Conservation (phyloP, 2,888 invertebrate species). For the Vesta saturnalis region DNA sequence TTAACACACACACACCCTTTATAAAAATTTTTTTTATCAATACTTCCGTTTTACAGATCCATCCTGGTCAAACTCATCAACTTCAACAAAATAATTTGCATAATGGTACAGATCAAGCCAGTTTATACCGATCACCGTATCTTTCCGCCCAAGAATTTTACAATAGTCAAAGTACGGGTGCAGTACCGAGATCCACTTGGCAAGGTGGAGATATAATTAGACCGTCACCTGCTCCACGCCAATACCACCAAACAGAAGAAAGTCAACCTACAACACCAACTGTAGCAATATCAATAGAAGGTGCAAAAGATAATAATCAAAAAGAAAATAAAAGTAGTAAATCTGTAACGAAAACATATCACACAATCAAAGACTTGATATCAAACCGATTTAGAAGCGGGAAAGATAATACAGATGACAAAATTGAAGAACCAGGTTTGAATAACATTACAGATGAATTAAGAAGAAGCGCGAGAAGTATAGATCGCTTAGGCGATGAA, state of each 20-base stretch:
- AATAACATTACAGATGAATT: conserved; percentile 72
- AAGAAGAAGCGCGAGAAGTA: conserved; percentile 50
- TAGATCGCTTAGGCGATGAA: conserved; percentile 58
- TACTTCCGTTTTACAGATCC: conserved; percentile 48
- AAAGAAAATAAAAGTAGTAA: conserved; percentile 68
- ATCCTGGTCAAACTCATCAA: conserved; percentile 61
- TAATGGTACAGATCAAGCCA: conserved; percentile 62
- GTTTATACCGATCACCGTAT: conserved; percentile 66
- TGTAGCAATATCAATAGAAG: conserved; percentile 70
- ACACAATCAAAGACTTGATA: conserved; percentile 85
- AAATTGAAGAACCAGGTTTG: conserved; percentile 67
- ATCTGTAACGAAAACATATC: conserved; percentile 81
- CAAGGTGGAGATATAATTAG: conserved; percentile 52
- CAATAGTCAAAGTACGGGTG: conserved; percentile 56
- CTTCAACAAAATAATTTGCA: conserved; percentile 62
- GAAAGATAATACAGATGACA: conserved; percentile 67
- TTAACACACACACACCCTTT: background rate
- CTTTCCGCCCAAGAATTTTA: conserved; percentile 66
- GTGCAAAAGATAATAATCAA: conserved; percentile 67
- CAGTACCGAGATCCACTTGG: conserved; percentile 58
- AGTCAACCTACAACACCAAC: conserved; percentile 56
- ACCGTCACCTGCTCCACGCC: conserved; percentile 52
- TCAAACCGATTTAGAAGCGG: conserved; percentile 80
- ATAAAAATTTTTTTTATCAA: conserved; percentile 16
- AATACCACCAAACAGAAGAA: conserved; percentile 53